Base-by-base conservation (phyloP, 2,113 vertebrate genomes). In the Vulpes vulpes region DNA sequence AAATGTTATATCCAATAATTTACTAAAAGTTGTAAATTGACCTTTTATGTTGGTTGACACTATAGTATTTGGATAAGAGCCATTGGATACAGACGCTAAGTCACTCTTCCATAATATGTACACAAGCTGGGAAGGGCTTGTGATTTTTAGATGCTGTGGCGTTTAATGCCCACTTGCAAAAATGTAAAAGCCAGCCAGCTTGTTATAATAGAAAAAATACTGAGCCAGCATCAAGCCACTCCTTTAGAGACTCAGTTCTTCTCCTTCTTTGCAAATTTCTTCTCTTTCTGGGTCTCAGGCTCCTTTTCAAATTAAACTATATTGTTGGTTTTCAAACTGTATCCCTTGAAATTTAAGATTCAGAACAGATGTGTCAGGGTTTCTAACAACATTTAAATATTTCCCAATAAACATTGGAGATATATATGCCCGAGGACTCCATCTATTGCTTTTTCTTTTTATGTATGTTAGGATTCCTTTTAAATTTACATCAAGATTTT, bases 401-500 rank as follows among this genome's bases (percentile, higher is more conserved):
- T 95, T 96, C 87, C 25, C 51, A 92, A 25, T 60, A 93, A 95
- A 76, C 5, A n/a, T 0, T n/a, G 59, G 59, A 89, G 32, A 65
- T 11, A 78, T 73, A 83, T 55, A 59, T 79, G 14, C 38, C 81
- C 3, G 16, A 53, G 43, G 49, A 92, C 14, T 16, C 17, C 9
- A 59, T 96, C 64, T 64, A 9, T 91, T 78, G 65, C 60, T 65
- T 95, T 78, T 85, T 93, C 43, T 17, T 92, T 0, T 59, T 83
- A 38, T 17, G 22, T 35, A 84, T 81, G 16, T 91, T 81, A 51
- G 80, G 20, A 7, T 71, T 81, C 22, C 49, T 95, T 95, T 89
- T 62, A 95, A 95, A 88, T 79, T 74, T 87, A 10, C 53, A 88
- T 94, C 49, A 76, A 57, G 15, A 38, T 64, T 96, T 97, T 91